Percentiles rank a stretch among this genome's conserved stretches.
Conservation (phyloP, 2,113 vertebrate genomes). For the Calyptommatus sinebrachiatus region DNA sequence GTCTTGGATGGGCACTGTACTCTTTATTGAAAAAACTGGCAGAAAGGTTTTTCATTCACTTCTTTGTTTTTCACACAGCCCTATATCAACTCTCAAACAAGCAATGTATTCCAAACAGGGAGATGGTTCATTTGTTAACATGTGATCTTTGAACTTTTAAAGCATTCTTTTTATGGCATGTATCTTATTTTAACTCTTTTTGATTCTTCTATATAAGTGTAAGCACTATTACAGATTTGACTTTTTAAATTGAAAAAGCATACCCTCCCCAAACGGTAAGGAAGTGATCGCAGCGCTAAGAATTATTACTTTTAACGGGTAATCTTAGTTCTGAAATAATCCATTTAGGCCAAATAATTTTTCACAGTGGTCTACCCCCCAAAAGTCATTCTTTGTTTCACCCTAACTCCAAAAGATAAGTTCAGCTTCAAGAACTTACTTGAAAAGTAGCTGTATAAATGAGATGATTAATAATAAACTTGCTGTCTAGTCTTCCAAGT, state of each 20-base stretch:
- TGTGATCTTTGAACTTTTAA: neutral
- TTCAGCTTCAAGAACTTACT: conserved; percentile 10
- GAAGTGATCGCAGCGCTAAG: neutral
- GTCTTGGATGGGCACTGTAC: too few species aligned
- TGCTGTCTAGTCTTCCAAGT: conserved; percentile 46
- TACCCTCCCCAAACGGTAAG: neutral
- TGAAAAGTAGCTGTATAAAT: conserved; percentile 12
- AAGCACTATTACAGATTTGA: neutral
- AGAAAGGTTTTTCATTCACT: neutral
- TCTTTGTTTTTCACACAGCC: neutral
- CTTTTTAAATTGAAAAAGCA: neutral
- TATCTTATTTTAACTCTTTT: neutral
- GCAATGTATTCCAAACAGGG: neutral
- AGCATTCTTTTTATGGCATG: too few species aligned
- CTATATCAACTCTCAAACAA: neutral
- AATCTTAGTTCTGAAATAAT: conserved; percentile 4
- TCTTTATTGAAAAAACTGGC: neutral
- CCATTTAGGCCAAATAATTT: neutral
- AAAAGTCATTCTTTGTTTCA: conserved; percentile 2
- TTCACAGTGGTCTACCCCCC: neutral
- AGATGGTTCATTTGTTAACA: neutral
- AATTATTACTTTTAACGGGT: neutral
- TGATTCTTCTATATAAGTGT: neutral
- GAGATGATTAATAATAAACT: conserved; percentile 39
- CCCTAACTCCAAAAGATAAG: neutral